Base-by-base conservation (phyloP, 1,140 invertebrate genomes). In the Brachionus asplanchnoidis region DNA sequence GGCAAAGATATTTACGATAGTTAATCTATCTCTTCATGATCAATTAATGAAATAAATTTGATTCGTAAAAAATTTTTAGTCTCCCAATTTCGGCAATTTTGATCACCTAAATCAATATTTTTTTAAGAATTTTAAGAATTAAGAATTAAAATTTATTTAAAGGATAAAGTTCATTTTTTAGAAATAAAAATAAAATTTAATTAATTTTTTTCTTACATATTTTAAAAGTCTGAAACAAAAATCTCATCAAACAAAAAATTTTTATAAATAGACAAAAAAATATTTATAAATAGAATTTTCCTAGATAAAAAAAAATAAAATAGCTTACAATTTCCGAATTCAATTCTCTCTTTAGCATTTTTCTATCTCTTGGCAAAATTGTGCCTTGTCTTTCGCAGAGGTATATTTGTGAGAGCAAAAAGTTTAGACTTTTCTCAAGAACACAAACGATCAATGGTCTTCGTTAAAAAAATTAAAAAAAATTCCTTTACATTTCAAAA, bases 331-430 rank as follows among this genome's bases (percentile, higher is more conserved):
- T 60, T 26, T 82, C 79, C n/a, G 79, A 60, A 36, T 68, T 82
- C n/a, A 82, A 68, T 23, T 82, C 79, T 20, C 79, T 40, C 40
- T 82, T 82, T 9, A 82, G 36, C 32, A 82, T 23, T 60, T 82
- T 82, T 23, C 42, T 40, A 65, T 82, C 79, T 40, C 79, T 60
- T 46, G 50, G 65, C 11, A 56, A 65, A 65, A 82, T 65, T 23
- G 56, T 23, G n/a, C 17, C n/a, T 20, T 40, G 17, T 68, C 36
- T 82, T 20, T 82, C 79, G 40, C 53, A 82, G 1, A 82, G 40
- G 14, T 40, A 12, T 14, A 82, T 68, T 82, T 82, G 79, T 26
- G 53, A 23, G 7, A 82, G 42, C 20, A 82, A 36, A 68, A 82
- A 65, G n/a, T 68, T 65, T 0, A 82, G 20, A 36, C 79, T 17